phyloP scores from a whole-genome alignment of 1,140 invertebrate genomes.

The Drosophila kurseongensis region DNA sequence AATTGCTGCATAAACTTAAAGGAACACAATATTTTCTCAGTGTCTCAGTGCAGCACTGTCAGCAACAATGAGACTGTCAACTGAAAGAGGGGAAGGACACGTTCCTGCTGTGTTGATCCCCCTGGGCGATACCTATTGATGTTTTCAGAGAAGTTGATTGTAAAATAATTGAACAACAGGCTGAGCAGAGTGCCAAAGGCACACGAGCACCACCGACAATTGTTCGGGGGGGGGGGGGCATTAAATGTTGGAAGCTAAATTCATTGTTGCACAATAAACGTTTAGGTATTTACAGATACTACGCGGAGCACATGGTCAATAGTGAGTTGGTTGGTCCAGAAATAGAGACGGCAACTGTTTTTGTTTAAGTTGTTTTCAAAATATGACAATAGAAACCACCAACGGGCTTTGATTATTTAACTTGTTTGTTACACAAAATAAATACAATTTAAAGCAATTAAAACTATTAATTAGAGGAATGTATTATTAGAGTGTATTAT shows the following conservation, averaged over 20 bases:
- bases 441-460: too few relatives aligned
- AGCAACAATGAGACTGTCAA: conserved; percentile 27
- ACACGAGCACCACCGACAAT: conserved; percentile 1
- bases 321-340: neutral
- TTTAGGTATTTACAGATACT: neutral
- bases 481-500: too few relatives aligned
- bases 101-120: conserved; percentile 21
- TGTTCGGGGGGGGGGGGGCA: neutral
- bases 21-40: neutral
- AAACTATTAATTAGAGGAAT: too few relatives aligned
- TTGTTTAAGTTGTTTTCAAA: too few relatives aligned
- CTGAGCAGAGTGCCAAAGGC: conserved; percentile 13
- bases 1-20: too few relatives aligned
- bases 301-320: neutral
- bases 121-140: conserved; percentile 49
- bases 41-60: conserved; percentile 2
- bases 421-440: too few relatives aligned
- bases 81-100: neutral
- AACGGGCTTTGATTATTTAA: too few relatives aligned
- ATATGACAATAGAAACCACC: too few relatives aligned
- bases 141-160: conserved; percentile 52
- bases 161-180: conserved; percentile 56
- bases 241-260: neutral
- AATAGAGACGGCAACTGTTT: neutral
- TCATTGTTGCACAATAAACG: neutral